Conservation (phyloP, 2,888 invertebrate genomes). For the Metacarcinus magister region DNA sequence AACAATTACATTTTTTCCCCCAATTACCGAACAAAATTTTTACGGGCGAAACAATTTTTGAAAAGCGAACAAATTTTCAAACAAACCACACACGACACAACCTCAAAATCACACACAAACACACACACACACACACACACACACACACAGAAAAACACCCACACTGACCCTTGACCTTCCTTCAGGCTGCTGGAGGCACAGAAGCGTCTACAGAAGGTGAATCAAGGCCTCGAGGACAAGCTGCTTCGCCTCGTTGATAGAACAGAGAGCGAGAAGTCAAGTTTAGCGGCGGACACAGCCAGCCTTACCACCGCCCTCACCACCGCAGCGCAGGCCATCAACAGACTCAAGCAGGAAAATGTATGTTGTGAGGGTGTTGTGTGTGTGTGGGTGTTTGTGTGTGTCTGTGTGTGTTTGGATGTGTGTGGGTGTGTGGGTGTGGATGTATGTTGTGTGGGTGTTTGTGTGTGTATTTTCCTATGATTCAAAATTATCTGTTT, state of each 20-base stretch:
- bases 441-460: no score
- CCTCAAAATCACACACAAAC: background rate
- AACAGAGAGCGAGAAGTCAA: slow-evolving; percentile 94
- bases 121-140: background rate
- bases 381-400: slow-evolving; percentile 33
- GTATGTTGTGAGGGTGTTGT: slow-evolving; percentile 83
- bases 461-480: no score
- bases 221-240: slow-evolving; percentile 97
- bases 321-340: slow-evolving; percentile 84
- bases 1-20: no score
- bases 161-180: background rate
- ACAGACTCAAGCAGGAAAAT: slow-evolving; percentile 85
- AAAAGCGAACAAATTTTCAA: no score
- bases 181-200: slow-evolving; percentile 95
- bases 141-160: background rate
- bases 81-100: no score
- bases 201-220: slow-evolving; percentile 95
- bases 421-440: no score
- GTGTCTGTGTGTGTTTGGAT: background rate
- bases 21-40: no score
- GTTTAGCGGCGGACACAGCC: slow-evolving; percentile 94
- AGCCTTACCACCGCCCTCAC: slow-evolving; percentile 87
- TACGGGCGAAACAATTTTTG: no score
- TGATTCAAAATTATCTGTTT: no score
- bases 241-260: slow-evolving; percentile 95